Evolutionary conservation across 2,797 vertebrate genomes (phyloP).

Genomic region (Acanthopagrus latus): DNA sequence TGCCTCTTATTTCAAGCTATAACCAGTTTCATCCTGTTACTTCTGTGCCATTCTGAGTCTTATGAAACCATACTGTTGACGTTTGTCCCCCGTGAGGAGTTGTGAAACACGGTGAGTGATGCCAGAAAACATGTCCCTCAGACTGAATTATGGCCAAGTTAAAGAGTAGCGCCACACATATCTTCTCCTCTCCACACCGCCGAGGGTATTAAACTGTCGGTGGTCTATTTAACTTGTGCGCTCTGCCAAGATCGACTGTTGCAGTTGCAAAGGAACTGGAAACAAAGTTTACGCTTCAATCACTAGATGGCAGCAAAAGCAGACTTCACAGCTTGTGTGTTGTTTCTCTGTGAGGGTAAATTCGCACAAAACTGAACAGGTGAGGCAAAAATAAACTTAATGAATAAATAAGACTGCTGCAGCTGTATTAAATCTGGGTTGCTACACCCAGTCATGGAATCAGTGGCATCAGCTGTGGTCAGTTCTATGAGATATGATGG

Average conservation of each 20-base stretch:
- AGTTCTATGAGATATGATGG: too few relatives aligned
- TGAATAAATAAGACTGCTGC: neutral
- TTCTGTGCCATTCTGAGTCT: too few relatives aligned
- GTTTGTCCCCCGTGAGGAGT: too few relatives aligned
- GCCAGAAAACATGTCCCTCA: conserved; percentile 24
- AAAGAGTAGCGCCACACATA: conserved; percentile 18
- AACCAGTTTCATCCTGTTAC: too few relatives aligned
- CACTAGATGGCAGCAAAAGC: conserved; percentile 53
- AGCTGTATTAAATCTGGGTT: neutral
- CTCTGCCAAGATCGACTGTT: neutral
- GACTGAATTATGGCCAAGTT: conserved; percentile 25
- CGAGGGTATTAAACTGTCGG: neutral
- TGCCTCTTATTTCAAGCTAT: conserved; percentile 11
- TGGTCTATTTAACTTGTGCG: neutral
- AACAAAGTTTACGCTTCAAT: neutral
- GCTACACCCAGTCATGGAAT: neutral
- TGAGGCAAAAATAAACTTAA: neutral
- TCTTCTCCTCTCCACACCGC: neutral
- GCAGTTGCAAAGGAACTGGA: neutral
- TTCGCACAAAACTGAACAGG: conserved; percentile 18
- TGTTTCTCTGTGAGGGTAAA: conserved; percentile 16
- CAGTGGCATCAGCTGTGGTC: too few relatives aligned
- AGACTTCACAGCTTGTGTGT: conserved; percentile 5
- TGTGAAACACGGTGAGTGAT: conserved; percentile 21
- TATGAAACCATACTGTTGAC: too few relatives aligned